Conservation (phyloP, 1,140 invertebrate genomes). For the Drosophila dunni region DNA sequence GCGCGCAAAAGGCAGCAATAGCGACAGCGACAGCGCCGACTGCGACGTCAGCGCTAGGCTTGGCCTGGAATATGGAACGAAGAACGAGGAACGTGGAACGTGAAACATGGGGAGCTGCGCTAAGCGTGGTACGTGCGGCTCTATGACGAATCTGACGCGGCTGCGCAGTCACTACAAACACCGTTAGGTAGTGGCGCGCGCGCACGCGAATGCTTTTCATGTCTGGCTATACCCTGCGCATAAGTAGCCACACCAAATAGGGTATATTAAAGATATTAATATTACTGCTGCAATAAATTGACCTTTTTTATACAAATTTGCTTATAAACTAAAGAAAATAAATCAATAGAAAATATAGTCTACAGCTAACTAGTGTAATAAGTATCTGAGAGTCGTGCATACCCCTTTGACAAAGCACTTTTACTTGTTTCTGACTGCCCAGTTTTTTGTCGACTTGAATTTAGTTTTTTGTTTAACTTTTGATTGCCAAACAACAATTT, state of each 20-base stretch:
- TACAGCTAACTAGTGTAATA: too few relatives aligned
- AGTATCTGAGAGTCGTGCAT: neutral
- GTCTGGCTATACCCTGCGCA: conserved; percentile 54
- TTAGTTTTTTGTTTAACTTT: conserved; percentile 62
- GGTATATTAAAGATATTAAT: neutral
- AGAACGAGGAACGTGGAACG: conserved; percentile 27
- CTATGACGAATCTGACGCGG: conserved; percentile 67
- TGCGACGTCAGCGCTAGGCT: neutral
- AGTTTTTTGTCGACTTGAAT: conserved; percentile 22
- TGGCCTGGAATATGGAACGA: conserved; percentile 40
- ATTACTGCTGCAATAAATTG: too few relatives aligned
- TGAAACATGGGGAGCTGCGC: conserved; percentile 1
- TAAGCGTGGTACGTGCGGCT: conserved; percentile 46
- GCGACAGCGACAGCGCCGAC: neutral
- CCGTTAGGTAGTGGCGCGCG: conserved; percentile 68
- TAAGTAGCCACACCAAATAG: neutral
- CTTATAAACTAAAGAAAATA: too few relatives aligned
- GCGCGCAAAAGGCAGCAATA: conserved; percentile 20
- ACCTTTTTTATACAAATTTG: too few relatives aligned
- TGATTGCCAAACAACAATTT: conserved; percentile 79
- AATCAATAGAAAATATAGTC: too few relatives aligned
- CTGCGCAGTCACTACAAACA: conserved; percentile 63
- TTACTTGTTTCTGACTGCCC: conserved; percentile 31
- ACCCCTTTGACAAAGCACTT: neutral
- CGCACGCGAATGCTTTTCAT: conserved; percentile 75